phyloP scores from a whole-genome alignment of 1,140 invertebrate species.

The Teleogryllus occipitalis region DNA sequence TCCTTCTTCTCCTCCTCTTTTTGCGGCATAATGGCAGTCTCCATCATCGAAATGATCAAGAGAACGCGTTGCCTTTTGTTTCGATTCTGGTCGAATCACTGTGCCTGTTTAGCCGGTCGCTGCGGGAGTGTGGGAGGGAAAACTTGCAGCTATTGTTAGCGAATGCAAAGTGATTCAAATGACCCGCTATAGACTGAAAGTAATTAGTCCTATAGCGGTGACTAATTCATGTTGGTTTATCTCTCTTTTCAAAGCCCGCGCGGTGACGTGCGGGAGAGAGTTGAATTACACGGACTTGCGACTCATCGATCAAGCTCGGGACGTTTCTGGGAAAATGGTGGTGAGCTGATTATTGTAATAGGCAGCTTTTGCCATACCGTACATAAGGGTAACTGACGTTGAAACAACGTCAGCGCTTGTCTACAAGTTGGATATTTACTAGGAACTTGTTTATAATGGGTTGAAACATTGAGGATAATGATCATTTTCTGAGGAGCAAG shows the following conservation, averaged over 20 bases:
- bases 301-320: not conserved
- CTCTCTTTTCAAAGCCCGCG: not conserved
- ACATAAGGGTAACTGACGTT: too few species aligned
- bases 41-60: not conserved
- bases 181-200: not conserved
- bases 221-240: not conserved
- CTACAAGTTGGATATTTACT: too few species aligned
- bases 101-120: too few species aligned
- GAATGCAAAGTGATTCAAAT: conserved; percentile 1
- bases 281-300: not conserved
- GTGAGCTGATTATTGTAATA: too few species aligned
- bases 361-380: too few species aligned
- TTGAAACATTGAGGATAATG: too few species aligned
- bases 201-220: not conserved
- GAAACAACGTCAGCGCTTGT: too few species aligned
- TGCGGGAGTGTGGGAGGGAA: too few species aligned
- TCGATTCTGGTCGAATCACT: not conserved
- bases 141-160: not conserved
- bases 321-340: not conserved
- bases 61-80: not conserved
- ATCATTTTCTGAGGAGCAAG: too few species aligned
- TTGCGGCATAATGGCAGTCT: not conserved
- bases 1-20: not conserved
- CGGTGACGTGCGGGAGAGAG: not conserved
- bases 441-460: too few species aligned